Evolutionary conservation across 2,113 vertebrate species (phyloP).

Genomic region (Vanacampus margaritifer): DNA sequence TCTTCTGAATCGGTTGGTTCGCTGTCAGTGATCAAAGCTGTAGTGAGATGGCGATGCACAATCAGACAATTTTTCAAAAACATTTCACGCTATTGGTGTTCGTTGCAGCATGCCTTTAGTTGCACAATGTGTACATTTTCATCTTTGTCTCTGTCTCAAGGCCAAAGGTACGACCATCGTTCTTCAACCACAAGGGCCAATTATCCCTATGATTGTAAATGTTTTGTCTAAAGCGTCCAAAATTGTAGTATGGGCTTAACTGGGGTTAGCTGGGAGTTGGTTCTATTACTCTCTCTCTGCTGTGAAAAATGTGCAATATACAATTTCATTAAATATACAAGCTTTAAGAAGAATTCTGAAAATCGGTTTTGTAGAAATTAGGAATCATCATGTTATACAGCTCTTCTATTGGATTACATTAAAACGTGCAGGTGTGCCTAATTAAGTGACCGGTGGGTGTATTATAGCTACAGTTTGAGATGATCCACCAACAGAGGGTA

Average conservation of each 20-base stretch:
- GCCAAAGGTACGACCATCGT: not conserved
- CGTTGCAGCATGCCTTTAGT: not conserved
- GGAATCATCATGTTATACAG: not conserved
- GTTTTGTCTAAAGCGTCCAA: not conserved
- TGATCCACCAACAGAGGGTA: conserved; percentile 8
- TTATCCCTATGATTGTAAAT: not conserved
- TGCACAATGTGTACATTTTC: not conserved
- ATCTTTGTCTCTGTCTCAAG: not conserved
- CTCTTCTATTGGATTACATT: not conserved
- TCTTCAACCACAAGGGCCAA: not conserved
- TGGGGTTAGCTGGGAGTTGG: not conserved
- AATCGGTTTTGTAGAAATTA: not conserved
- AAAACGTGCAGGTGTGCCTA: not conserved
- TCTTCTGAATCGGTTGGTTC: not conserved
- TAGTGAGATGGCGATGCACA: too few species aligned
- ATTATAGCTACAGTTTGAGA: conserved; percentile 5
- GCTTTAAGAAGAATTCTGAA: not conserved
- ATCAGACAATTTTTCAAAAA: too few species aligned
- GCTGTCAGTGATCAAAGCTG: too few species aligned
- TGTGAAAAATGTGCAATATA: not conserved
- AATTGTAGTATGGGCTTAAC: not conserved
- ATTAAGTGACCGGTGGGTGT: not conserved
- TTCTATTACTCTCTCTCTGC: too few species aligned
- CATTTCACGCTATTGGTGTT: not conserved
- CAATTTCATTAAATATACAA: not conserved